Evolutionary conservation across 1,140 invertebrate genomes (phyloP), one percentile per base, ranked within the genome.

Genomic region (Sarcophaga peregrina): DNA sequence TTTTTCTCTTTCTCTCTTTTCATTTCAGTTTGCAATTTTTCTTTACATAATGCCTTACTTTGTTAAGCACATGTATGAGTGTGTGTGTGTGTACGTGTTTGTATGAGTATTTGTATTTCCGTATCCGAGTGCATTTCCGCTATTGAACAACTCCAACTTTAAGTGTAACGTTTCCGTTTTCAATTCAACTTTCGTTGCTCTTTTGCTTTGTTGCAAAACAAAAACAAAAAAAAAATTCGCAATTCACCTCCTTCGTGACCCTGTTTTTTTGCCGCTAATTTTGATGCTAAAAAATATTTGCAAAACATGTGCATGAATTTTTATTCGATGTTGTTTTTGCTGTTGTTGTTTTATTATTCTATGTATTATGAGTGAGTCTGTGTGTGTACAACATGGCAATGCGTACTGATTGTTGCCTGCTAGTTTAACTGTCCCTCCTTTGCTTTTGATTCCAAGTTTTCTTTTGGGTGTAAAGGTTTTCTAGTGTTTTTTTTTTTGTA

Each of bases 101-200:
- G 7, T 20, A 68, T n/a, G n/a, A 68, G 62, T 68, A 25, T 37
- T 37, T 37, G 25, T 48, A 78, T 78, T 78, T 78, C 75, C 75
- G 47, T 78, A 78, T 78, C 75, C 75, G 75, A 78, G 75, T 78
- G 75, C 75, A 78, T 78, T 48, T 78, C 75, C 75, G 75, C 47
- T 78, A 78, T 78, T 78, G 75, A 78, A 47, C 25, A 37, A 37
- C 48, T 78, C 17, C 75, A 78, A 50, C 20, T 78, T 48, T 52
- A 78, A 78, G 75, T 78, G 48, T 78, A 50, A 47, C 75, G 48
- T 50, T 78, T 78, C 75, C 75, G 75, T 78, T 78, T 78, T 78
- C 62, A 78, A 50, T 78, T 78, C 75, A 25, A 50, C 75, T 52
- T 37, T 78, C 75, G 75, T 78, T 78, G 75, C 75, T 25, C 62